Base-by-base conservation (phyloP, 2,888 invertebrate species). In the Xylota sylvarum region DNA sequence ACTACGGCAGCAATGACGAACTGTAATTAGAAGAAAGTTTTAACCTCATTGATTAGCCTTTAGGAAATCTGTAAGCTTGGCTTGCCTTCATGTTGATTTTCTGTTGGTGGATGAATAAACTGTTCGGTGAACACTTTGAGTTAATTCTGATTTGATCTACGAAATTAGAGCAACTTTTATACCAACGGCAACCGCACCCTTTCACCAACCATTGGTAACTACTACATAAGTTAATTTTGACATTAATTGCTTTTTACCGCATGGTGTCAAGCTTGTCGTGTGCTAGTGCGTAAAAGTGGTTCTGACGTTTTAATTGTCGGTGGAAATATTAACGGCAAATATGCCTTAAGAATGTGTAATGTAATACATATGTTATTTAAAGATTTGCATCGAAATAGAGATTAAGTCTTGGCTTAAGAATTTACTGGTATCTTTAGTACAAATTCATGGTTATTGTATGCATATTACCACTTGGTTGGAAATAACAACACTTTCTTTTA, bases 1-100 rank as follows among this genome's bases (percentile, higher is more conserved):
- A 91, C 91, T 91, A 91, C 90, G 89, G 89, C 90, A 88, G 46
- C 40, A 77, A 89, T 73, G 82, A 88, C 90, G 91, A 91, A 91
- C 91, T 91, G 83, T 0, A 89, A 88, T 50, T 12, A 14, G 50
- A 37, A n/a, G n/a, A 72, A 73, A 65, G 58, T 43, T 17, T 35
- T 46, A 46, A 30, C 17, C 35, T 40, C 10, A 27, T 69, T 4
- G 0, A 14, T 10, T 4, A 19, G 19, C n/a, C n/a, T 23, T 23
- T 10, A 12, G 19, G 3, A 23, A 23, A 19, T 3, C 5, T 5
- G 9, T 10, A 23, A 23, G 10, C 1, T 2, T 1, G 12, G 30
- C 50, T 69, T 76, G 84, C 87, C 84, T 87, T 87, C 87, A 87
- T 87, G 77, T 83, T 87, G 60, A 70, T 67, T 40, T 37, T 30